Conservation (phyloP, 2,888 invertebrate species). For the Scaptodrosophila latifasciaeformis region DNA sequence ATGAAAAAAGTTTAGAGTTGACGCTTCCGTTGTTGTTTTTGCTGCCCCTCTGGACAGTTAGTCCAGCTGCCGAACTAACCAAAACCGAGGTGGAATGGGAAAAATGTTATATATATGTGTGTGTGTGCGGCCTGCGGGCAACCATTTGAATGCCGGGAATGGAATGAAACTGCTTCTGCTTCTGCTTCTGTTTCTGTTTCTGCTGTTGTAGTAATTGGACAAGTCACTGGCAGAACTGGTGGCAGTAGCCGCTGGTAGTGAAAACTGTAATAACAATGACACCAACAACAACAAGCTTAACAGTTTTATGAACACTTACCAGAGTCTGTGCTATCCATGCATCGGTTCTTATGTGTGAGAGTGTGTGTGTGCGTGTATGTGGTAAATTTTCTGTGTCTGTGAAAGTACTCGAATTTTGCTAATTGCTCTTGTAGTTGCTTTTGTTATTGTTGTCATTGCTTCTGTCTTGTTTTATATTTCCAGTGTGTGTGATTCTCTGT, state of each 20-base stretch:
- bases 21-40: constrained; percentile 48
- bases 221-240: constrained; percentile 63
- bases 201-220: constrained; percentile 65
- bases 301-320: constrained; percentile 33
- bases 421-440: constrained; percentile 48
- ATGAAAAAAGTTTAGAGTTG: constrained; percentile 64
- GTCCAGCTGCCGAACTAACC: no score
- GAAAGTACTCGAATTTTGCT: constrained; percentile 51
- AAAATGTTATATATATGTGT: constrained; percentile 14
- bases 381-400: constrained; percentile 7
- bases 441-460: constrained; percentile 5
- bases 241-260: constrained; percentile 40
- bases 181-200: neutral
- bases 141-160: constrained; percentile 47
- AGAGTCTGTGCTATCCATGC: neutral
- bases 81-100: neutral
- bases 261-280: constrained; percentile 21
- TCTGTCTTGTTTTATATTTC: constrained; percentile 26
- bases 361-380: constrained; percentile 7
- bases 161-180: constrained; percentile 15
- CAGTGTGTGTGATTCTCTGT: constrained; percentile 18
- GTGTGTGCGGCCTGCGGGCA: constrained; percentile 38
- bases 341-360: constrained; percentile 16
- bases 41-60: constrained; percentile 9
- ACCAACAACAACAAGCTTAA: constrained; percentile 28